Evolutionary conservation across 2,797 vertebrate species (phyloP).

Genomic region (Lateolabrax maculatus): DNA sequence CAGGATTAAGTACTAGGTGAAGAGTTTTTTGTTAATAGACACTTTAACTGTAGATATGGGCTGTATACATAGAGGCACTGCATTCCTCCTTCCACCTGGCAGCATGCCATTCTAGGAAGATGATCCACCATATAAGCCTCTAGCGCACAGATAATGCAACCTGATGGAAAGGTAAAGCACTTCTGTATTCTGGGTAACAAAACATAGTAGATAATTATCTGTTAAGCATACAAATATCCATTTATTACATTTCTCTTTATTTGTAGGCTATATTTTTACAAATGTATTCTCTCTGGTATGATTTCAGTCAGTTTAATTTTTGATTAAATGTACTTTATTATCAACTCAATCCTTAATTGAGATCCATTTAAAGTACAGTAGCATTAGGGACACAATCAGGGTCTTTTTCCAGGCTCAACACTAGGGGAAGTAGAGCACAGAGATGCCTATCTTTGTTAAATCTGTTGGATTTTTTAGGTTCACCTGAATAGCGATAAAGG

Average conservation of each 20-base stretch:
- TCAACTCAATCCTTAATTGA: neutral
- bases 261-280: neutral
- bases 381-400: neutral
- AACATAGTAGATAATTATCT: neutral
- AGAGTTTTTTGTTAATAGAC: neutral
- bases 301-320: neutral
- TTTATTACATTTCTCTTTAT: neutral
- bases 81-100: conserved; percentile 40
- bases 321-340: neutral
- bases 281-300: neutral
- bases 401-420: neutral
- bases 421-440: neutral
- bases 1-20: conserved; percentile 21
- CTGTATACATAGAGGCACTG: neutral
- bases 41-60: conserved; percentile 31
- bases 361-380: neutral
- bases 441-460: neutral
- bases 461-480: neutral
- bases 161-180: neutral
- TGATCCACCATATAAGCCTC: conserved; percentile 4
- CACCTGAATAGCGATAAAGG: neutral
- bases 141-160: neutral
- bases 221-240: neutral
- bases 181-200: too few relatives aligned
- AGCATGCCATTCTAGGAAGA: conserved; percentile 39